phyloP scores from a whole-genome alignment of 2,797 vertebrate genomes.

The Diglossa cyanea region DNA sequence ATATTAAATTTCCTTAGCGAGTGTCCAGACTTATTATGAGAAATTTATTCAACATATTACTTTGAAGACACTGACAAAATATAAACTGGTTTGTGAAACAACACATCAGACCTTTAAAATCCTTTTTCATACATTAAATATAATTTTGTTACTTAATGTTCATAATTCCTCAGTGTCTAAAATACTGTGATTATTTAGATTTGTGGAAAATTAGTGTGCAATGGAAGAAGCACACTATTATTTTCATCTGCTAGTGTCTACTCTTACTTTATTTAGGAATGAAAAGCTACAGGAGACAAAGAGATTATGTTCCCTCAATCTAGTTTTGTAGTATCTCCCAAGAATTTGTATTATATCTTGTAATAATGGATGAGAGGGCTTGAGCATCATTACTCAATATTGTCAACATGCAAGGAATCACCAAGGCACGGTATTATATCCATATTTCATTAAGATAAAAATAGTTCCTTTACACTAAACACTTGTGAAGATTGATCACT shows the following conservation, averaged over 20 bases:
- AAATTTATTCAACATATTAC: slow-evolving; percentile 39
- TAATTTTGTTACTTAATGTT: background rate
- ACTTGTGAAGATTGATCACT: slow-evolving; percentile 27
- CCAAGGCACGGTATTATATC: slow-evolving; percentile 13
- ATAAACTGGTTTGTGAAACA: background rate
- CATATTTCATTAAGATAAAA: slow-evolving; percentile 56
- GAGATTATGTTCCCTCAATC: background rate
- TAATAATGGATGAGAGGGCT: slow-evolving; percentile 33
- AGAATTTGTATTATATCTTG: slow-evolving; percentile 8
- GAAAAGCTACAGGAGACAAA: background rate
- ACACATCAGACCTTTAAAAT: background rate
- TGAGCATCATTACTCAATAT: slow-evolving; percentile 16
- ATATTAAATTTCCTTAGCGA: slow-evolving; percentile 15
- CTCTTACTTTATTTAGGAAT: background rate
- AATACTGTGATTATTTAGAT: background rate
- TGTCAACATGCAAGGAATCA: slow-evolving; percentile 38
- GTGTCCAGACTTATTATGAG: background rate
- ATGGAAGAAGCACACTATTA: background rate
- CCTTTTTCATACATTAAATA: background rate
- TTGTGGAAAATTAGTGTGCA: background rate
- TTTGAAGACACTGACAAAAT: background rate
- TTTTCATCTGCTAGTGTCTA: background rate
- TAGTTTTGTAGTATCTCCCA: background rate
- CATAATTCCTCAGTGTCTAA: background rate
- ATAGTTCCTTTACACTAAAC: slow-evolving; percentile 4